Evolutionary conservation across 2,113 vertebrate species (phyloP), one percentile per base, ranked within the genome.

Genomic region (Gasterosteus aculeatus): DNA sequence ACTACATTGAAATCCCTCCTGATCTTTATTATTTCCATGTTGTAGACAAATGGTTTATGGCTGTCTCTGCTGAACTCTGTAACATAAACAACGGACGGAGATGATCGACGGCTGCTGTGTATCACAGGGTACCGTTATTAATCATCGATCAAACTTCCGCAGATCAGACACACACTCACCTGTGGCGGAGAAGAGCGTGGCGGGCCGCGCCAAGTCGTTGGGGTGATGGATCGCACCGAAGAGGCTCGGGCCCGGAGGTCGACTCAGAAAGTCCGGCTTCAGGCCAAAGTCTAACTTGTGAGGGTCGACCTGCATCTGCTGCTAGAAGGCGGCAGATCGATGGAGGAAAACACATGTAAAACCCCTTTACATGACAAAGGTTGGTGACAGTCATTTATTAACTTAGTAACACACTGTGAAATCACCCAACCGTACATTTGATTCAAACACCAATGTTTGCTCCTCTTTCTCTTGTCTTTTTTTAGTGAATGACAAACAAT

Each of bases 241-340:
- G 69, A 99, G 95, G 83, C 95, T 96, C 41, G 98, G 98, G 51
- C 97, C 98, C 0, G 96, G 96, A 59, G 96, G 98, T 72, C 97
- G 95, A 94, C 96, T 96, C 87, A 99, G 92, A 89, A 99, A 98
- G 91, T 99, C 97, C 0, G 97, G 96, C 88, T 99, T 99, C 91
- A 99, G 92, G 73, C 98, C 98, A 0, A 99, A 99, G 94, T 99
- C 98, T 88, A 99, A 93, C 89, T 99, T 99, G 92, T 99, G 98
- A 9, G 98, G 98, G 89, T 99, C 98, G 54, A 96, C 96, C 92
- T 99, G 98, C 96, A 99, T 97, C 94, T 99, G 97, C 94, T 99
- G 98, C 98, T 99, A 88, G 81, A 96, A 94, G 85, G 85, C 18
- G 86, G 35, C 78, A 94, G 44, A 85, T 7, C 38, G 16, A 75